phyloP scores from a whole-genome alignment of 1,140 invertebrate species.

The Himalopsyche phryganea region DNA sequence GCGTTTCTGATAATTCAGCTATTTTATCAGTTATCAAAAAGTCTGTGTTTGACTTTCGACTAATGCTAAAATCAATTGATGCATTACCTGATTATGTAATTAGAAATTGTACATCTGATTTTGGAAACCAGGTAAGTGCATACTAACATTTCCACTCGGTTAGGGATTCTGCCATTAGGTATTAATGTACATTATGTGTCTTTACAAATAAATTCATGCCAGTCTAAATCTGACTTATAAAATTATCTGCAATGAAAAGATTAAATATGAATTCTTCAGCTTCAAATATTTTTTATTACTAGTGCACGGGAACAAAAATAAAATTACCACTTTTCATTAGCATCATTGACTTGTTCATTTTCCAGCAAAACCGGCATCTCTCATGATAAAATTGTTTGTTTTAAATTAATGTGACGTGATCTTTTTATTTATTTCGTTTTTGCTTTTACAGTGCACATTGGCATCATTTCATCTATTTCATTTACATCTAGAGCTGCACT shows the following conservation, averaged over 20 bases:
- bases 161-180: neutral
- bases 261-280: too few species aligned
- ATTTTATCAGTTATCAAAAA: slow-evolving; percentile 15
- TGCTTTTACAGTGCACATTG: slow-evolving; percentile 29
- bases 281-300: too few species aligned
- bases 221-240: too few species aligned
- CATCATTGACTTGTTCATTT: too few species aligned
- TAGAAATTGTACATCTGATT: slow-evolving; percentile 23
- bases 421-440: too few species aligned
- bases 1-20: neutral
- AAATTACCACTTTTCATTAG: too few species aligned
- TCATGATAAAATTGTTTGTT: too few species aligned
- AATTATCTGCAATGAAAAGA: too few species aligned
- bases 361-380: too few species aligned
- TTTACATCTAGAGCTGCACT: slow-evolving; percentile 25
- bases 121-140: slow-evolving; percentile 28
- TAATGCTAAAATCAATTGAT: slow-evolving; percentile 23
- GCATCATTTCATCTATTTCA: slow-evolving; percentile 31
- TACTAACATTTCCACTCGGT: neutral
- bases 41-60: slow-evolving; percentile 17
- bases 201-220: neutral
- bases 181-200: neutral
- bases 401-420: too few species aligned
- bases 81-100: slow-evolving; percentile 29
- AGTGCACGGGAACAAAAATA: too few species aligned